Evolutionary conservation across 2,797 vertebrate genomes (phyloP).

Genomic region (Gobionotothen gibberifrons): DNA sequence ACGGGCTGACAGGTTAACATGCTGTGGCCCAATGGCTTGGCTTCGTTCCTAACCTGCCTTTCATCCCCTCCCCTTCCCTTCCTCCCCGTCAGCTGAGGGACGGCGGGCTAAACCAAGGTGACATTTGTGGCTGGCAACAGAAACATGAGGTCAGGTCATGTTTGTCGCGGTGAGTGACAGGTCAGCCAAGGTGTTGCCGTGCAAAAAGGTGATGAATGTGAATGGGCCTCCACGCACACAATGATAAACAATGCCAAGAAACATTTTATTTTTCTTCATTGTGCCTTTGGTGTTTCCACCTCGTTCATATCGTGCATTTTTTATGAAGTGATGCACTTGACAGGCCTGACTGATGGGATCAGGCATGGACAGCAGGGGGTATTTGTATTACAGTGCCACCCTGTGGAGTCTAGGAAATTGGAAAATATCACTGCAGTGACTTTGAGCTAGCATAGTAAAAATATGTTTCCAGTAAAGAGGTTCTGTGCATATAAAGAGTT

Average conservation of each 20-base stretch:
- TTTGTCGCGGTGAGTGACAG: constrained; percentile 58
- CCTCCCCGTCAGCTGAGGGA: constrained; percentile 50
- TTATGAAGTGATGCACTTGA: constrained; percentile 15
- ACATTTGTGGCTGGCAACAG: constrained; percentile 64
- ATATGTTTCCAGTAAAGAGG: background rate
- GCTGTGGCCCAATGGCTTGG: constrained; percentile 70
- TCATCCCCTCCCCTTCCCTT: constrained; percentile 26
- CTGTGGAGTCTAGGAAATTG: constrained; percentile 47
- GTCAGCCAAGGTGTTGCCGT: constrained; percentile 43
- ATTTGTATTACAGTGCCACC: constrained; percentile 75
- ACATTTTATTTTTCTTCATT: background rate
- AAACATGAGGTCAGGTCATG: constrained; percentile 65
- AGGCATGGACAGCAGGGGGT: constrained; percentile 27
- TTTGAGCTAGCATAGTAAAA: background rate
- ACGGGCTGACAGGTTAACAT: constrained; percentile 81
- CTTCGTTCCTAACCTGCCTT: constrained; percentile 65
- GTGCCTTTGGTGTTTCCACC: background rate
- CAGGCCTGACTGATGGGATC: constrained; percentile 27
- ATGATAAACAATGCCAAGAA: background rate
- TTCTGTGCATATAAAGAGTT: background rate
- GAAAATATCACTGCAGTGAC: constrained; percentile 9
- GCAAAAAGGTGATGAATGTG: constrained; percentile 57
- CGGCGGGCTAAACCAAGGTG: constrained; percentile 63
- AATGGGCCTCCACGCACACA: background rate
- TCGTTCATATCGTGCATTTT: background rate